Evolutionary conservation across 2,797 vertebrate genomes (phyloP), one percentile per base, ranked within the genome.

Genomic region (Gambelia wislizenii): DNA sequence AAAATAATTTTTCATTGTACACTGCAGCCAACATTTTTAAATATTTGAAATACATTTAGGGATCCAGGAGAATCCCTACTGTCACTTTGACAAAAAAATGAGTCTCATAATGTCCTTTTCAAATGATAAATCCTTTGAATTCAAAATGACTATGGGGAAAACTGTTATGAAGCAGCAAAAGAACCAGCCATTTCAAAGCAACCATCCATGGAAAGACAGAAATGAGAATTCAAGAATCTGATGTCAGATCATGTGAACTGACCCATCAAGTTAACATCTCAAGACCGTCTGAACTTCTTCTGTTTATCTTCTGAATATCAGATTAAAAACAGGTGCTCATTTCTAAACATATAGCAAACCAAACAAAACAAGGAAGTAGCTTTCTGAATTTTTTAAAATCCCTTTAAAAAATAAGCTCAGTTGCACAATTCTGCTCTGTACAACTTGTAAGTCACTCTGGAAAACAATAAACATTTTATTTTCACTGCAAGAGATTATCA

Each of bases 391-490:
- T 9, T 13, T 33, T 13, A 33, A 27, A 27, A 30, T 7, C 54
- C 22, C 4, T 49, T 39, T 82, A 49, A 22, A 72, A 88, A n/a
- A 61, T 72, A 83, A 87, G 20, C 49, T 92, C 14, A 87, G 86
- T 80, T 92, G 52, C 3, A 27, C 85, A 80, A 27, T 20, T 82
- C 90, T 94, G 80, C 89, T 84, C 4, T 59, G 90, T 44, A 91
- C 69, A 85, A 36, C 84, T 87, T 95, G 93, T 47, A 77, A 69
- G 91, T 87, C 70, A 83, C 7, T 79, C 88, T 0, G 44, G 92
- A 93, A 94, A 96, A 94, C 0, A 59, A 67, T 7, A 96, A 87
- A 91, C 86, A 87, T 91, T 94, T 97, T 94, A 95, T 92, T 94
- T 92, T 91, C 83, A 91, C 52, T 72, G 90, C 89, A 88, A 72